Percentiles rank a stretch among this genome's conserved stretches.
phyloP scores from a whole-genome alignment of 2,113 vertebrate species.

The Antigone vipio region DNA sequence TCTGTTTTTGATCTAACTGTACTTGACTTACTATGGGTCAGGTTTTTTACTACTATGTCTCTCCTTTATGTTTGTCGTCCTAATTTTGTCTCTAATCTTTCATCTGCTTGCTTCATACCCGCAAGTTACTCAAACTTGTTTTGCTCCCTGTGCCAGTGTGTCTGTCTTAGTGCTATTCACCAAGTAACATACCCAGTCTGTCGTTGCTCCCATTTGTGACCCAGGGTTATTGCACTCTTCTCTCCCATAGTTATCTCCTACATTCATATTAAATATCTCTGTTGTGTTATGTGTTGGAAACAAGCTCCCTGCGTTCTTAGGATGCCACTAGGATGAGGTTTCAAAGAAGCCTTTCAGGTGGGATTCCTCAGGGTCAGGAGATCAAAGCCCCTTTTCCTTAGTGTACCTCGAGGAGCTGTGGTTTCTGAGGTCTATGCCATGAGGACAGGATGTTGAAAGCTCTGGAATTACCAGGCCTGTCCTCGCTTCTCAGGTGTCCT shows the following conservation, averaged over 20 bases:
- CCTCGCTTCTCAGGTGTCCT: fast-evolving
- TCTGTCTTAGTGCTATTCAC: background rate
- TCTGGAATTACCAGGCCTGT: background rate
- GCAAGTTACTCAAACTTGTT: background rate
- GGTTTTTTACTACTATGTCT: background rate
- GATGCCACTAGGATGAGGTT: background rate
- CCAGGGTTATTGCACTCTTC: background rate
- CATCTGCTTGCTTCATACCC: background rate
- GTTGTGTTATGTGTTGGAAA: background rate
- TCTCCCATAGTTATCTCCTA: background rate
- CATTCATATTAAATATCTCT: background rate
- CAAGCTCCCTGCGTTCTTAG: background rate
- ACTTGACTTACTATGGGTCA: background rate
- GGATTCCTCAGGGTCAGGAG: background rate
- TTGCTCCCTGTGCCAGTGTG: background rate
- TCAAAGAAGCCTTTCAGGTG: background rate
- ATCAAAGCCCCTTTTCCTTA: background rate
- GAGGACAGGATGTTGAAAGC: background rate
- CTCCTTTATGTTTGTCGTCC: background rate
- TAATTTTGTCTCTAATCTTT: background rate
- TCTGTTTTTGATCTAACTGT: background rate
- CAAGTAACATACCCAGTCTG: background rate
- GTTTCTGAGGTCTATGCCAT: background rate
- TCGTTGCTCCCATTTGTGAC: background rate
- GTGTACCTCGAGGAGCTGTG: background rate